Evolutionary conservation across 2,113 vertebrate species (phyloP).

Genomic region (Colaptes auratus): DNA sequence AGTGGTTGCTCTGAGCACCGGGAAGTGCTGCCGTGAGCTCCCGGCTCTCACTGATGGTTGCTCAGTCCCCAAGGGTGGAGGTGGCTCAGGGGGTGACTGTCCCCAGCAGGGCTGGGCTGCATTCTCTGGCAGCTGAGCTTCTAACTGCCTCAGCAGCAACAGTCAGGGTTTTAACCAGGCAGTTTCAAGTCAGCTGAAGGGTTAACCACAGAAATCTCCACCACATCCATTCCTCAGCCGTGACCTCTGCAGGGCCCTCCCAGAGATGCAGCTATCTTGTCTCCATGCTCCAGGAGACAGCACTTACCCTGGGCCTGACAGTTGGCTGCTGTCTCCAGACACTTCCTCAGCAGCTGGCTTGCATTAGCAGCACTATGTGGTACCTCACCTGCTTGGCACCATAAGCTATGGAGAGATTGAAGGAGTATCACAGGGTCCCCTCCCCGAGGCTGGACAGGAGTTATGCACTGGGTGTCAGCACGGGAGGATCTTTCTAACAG

Average conservation of each 20-base stretch:
- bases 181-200: not conserved
- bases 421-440: accelerated
- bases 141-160: not conserved
- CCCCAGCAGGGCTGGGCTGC: accelerated
- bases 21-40: not conserved
- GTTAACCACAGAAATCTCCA: not conserved
- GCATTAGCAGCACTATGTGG: not conserved
- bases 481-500: not conserved
- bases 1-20: not conserved
- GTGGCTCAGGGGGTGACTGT: accelerated
- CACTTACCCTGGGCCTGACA: not conserved
- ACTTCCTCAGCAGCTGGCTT: not conserved
- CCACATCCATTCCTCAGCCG: not conserved
- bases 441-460: not conserved
- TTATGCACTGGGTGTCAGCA: not conserved
- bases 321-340: not conserved
- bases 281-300: not conserved
- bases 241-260: constrained; percentile 21
- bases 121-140: not conserved
- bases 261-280: constrained; percentile 11
- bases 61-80: not conserved
- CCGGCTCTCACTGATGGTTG: accelerated
- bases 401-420: accelerated
- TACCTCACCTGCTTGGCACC: constrained; percentile 33
- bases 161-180: not conserved